Percentiles rank a stretch among this genome's conserved stretches.
phyloP scores from a whole-genome alignment of 1,140 invertebrate genomes.

The Ectropis grisescens region DNA sequence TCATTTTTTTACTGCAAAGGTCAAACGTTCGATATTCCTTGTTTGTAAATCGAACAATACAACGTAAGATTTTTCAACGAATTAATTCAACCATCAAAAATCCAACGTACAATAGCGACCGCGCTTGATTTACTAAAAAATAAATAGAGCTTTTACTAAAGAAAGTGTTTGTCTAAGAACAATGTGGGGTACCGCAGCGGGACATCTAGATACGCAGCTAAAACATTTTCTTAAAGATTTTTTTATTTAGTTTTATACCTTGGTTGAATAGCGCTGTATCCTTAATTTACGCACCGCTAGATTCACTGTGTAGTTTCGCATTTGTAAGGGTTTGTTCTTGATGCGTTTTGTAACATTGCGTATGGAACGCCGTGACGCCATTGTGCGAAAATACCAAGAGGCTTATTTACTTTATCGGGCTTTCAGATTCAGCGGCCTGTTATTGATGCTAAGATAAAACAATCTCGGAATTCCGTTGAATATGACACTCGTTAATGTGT shows the following conservation, averaged over 20 bases:
- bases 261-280: conserved; percentile 48
- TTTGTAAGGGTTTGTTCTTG: conserved; percentile 54
- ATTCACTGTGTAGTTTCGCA: conserved; percentile 50
- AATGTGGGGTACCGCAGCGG: conserved; percentile 53
- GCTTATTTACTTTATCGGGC: too few species aligned
- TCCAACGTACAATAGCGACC: conserved; percentile 28
- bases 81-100: conserved; percentile 54
- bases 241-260: conserved; percentile 49
- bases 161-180: conserved; percentile 67
- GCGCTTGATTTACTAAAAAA: conserved; percentile 43
- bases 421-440: too few species aligned
- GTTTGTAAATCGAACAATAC: conserved; percentile 19
- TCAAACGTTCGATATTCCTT: conserved; percentile 7
- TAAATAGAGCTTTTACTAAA: conserved; percentile 41
- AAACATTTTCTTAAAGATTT: conserved; percentile 50
- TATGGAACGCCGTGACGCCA: conserved; percentile 15
- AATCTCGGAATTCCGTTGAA: too few species aligned
- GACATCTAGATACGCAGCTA: conserved; percentile 53
- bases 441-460: too few species aligned
- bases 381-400: conserved; percentile 28
- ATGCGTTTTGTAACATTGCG: conserved; percentile 53
- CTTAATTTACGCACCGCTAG: conserved; percentile 65
- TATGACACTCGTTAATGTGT: too few species aligned
- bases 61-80: conserved; percentile 24
- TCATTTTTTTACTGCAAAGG: conserved; percentile 18